Evolutionary conservation across 1,140 invertebrate genomes (phyloP).

Genomic region (Diploscapter pachys): DNA sequence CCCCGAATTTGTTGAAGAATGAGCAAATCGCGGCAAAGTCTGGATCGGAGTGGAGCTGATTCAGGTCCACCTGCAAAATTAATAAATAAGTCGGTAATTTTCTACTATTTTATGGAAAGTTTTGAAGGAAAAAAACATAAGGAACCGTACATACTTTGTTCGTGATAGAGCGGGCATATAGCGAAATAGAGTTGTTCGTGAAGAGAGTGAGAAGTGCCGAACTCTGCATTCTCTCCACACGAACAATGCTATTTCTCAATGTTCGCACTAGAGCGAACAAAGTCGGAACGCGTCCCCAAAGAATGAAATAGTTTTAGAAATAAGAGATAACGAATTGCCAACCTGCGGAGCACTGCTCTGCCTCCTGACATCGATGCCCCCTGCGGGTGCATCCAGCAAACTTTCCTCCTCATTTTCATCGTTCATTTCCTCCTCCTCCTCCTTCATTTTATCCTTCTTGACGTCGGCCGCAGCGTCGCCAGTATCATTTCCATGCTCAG

Average conservation of each 20-base stretch:
- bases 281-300: background rate
- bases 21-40: slow-evolving; percentile 19
- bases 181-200: too few species aligned
- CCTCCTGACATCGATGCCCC: slow-evolving; percentile 2
- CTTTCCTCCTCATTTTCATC: slow-evolving; percentile 11
- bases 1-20: slow-evolving; percentile 26
- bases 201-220: too few species aligned
- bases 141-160: too few species aligned
- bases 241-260: too few species aligned
- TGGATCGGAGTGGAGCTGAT: slow-evolving; percentile 15
- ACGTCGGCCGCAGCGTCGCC: background rate
- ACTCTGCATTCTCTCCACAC: too few species aligned
- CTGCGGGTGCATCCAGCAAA: background rate
- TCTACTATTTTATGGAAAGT: background rate
- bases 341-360: slow-evolving; percentile 7
- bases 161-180: too few species aligned
- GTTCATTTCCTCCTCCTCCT: background rate
- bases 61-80: slow-evolving; percentile 15
- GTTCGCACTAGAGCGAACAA: too few species aligned
- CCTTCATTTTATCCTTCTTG: background rate
- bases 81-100: background rate
- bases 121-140: background rate
- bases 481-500: background rate
- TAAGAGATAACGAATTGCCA: background rate
- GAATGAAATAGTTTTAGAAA: background rate